These are phyloP conservation scores for Indri indri DNA, from an alignment of 2,113 vertebrate species.

Conservation along the genomic window DNA sequence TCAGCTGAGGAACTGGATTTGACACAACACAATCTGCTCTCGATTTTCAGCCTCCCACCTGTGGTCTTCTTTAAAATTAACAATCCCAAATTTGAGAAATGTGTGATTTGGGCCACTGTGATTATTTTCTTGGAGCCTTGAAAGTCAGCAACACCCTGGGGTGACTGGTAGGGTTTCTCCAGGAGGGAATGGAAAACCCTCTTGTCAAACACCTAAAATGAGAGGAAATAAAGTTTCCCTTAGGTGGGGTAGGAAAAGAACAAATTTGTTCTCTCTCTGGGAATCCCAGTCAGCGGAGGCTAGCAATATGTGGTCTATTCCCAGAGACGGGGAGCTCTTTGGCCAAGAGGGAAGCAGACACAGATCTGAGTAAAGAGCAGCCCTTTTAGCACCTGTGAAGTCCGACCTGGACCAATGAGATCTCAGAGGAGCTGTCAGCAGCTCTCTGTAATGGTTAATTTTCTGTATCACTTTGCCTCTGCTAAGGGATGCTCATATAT, in stretches of 20 bases:
- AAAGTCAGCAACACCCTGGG: not conserved
- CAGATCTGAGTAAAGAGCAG: not conserved
- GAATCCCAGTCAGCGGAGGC: not conserved
- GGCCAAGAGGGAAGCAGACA: not conserved
- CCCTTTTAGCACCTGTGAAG: not conserved
- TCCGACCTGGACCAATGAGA: not conserved
- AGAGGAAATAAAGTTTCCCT: not conserved
- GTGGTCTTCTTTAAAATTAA: not conserved
- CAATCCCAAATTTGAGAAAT: not conserved
- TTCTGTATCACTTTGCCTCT: not conserved
- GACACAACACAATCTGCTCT: not conserved
- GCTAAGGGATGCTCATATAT: not conserved
- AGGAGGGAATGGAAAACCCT: not conserved
- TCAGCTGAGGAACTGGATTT: not conserved
- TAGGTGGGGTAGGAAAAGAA: too few species aligned
- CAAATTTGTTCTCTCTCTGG: not conserved
- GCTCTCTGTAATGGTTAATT: not conserved
- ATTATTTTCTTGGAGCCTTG: not conserved
- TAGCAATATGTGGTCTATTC: not conserved
- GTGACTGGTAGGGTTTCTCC: not conserved
- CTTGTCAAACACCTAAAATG: not conserved
- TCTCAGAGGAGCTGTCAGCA: not conserved
- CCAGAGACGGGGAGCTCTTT: not conserved
- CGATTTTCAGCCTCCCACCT: not conserved
- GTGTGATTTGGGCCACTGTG: not conserved